Evolutionary conservation across 2,113 vertebrate genomes (phyloP), one percentile per base, ranked within the genome.

Genomic region (Muntiacus reevesi): DNA sequence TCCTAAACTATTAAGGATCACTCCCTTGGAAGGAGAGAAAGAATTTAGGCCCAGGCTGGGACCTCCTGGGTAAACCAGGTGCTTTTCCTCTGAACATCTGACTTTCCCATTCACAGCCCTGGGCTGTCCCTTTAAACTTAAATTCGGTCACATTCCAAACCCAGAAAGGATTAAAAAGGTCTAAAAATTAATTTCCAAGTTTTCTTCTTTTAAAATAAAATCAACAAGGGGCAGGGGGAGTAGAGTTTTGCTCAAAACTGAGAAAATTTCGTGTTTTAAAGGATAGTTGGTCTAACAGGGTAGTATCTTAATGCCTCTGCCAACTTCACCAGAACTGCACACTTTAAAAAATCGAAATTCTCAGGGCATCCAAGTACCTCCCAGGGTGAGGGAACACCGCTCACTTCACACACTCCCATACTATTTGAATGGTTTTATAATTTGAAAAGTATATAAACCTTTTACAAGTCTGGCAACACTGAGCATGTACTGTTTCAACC

Each of bases 361-460:
- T 62, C 79, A 62, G 52, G n/a, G 60, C 76, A 43, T 2, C 43
- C 36, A n/a, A 21, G 83, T 82, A 62, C 52, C 86, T 55, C 40
- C 67, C 92, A 2, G 71, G 60, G 28, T 15, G 15, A 19, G 52
- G n/a, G 57, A 33, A 33, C 7, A 10, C 14, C 28, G 15, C 40
- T 28, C 16, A 11, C 14, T 84, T 64, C 30, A 50, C 7, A 76
- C 33, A 45, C 81, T 87, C n/a, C 74, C 57, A 60, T 10, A 43
- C 10, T 0, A 33, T 62, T 45, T 43, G 74, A 87, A 59, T 14
- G 57, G 33, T 21, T 82, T 71, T 67, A 54, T 76, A 59, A 97
- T 83, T 94, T 95, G 47, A 90, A 95, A 96, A 94, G 91, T 74
- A 85, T 83, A 67, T 91, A 96, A 94, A 93, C 50, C 82, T 52